These are phyloP conservation scores for Ctenodactylus gundi DNA, from an alignment of 2,113 vertebrate species.

Conservation along the genomic window DNA sequence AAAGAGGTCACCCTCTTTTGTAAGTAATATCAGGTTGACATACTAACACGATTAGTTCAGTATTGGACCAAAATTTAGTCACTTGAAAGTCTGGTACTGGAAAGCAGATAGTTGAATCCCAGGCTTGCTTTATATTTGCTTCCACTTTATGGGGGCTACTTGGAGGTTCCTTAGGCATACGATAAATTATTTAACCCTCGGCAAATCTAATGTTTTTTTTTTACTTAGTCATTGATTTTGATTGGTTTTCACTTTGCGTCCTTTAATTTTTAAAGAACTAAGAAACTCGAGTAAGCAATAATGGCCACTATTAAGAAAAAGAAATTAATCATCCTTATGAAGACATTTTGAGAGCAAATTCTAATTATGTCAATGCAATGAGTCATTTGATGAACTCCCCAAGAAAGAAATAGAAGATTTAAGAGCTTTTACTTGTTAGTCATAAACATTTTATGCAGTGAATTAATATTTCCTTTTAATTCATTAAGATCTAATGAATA, in stretches of 20 bases:
- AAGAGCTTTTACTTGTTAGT: background rate
- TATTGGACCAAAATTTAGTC: background rate
- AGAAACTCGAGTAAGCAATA: background rate
- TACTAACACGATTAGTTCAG: background rate
- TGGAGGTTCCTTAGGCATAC: background rate
- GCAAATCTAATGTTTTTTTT: too few relatives aligned
- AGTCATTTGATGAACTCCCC: background rate
- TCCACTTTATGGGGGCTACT: background rate
- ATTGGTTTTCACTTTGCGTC: background rate
- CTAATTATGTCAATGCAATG: background rate
- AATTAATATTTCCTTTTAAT: constrained; percentile 5
- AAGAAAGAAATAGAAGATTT: background rate
- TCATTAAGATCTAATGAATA: background rate
- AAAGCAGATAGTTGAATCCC: background rate
- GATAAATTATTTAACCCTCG: background rate
- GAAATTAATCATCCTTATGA: background rate
- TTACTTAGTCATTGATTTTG: background rate
- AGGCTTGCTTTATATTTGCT: background rate
- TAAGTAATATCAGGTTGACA: constrained; percentile 26
- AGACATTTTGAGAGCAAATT: background rate
- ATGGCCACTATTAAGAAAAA: background rate
- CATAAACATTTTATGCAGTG: background rate
- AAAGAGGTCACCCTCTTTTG: background rate
- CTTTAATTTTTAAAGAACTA: background rate
- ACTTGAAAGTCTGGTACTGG: background rate